These are phyloP conservation scores for Portevinia maculata DNA, from an alignment of 2,888 invertebrate genomes.

Conservation along the genomic window DNA sequence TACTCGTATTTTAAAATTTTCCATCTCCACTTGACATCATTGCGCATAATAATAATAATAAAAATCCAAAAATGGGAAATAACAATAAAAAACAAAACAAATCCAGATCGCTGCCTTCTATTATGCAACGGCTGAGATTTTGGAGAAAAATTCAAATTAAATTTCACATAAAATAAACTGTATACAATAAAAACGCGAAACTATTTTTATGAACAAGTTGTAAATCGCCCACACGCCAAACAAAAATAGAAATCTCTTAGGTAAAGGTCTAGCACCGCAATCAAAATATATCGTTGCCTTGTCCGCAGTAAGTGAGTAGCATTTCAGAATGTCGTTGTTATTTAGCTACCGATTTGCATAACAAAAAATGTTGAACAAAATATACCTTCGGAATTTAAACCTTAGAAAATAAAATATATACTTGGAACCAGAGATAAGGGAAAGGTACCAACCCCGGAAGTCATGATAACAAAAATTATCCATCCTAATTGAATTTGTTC, in stretches of 20 bases:
- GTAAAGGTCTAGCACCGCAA: conserved; percentile 28
- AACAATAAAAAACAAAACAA: conserved; percentile 28
- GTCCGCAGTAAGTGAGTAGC: conserved; percentile 40
- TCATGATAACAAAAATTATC: conserved; percentile 50
- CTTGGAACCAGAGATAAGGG: neutral
- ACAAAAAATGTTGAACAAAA: conserved; percentile 28
- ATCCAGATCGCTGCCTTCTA: conserved; percentile 9
- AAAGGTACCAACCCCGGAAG: conserved; percentile 47
- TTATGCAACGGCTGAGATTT: conserved; percentile 37
- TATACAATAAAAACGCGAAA: conserved; percentile 50
- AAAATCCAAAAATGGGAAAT: too few relatives aligned
- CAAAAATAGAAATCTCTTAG: conserved; percentile 19
- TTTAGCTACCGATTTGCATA: conserved; percentile 57
- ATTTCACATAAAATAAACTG: conserved; percentile 69
- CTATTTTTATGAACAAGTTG: conserved; percentile 47
- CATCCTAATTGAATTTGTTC: conserved; percentile 50
- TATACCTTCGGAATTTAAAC: neutral
- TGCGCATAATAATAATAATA: conserved; percentile 27
- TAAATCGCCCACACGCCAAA: conserved; percentile 59
- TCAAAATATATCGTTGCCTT: conserved; percentile 46
- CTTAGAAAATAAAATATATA: neutral
- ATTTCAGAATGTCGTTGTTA: conserved; percentile 56
- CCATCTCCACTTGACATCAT: conserved; percentile 6
- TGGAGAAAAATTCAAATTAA: conserved; percentile 59
- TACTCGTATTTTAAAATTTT: neutral